A percentile compares a stretch with the other conserved stretches of the same genome.
Evolutionary conservation across 2,888 invertebrate species (phyloP).

Genomic region (Germaria angustata): DNA sequence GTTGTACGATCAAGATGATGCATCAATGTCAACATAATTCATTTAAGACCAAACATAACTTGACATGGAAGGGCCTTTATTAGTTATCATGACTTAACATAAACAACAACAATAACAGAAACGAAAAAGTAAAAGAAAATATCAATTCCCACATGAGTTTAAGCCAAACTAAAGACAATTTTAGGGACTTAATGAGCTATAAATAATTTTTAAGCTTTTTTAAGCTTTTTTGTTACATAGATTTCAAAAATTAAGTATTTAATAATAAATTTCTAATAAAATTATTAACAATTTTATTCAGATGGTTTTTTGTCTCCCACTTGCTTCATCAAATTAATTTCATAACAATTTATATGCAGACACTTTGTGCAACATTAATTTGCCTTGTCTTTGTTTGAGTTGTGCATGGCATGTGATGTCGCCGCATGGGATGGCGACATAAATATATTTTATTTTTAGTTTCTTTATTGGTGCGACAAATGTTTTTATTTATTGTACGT

Average conservation of each 20-base stretch:
- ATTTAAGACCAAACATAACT: slow-evolving; percentile 60
- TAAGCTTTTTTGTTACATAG: neutral
- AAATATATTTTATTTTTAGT: slow-evolving; percentile 16
- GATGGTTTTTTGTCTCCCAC: neutral
- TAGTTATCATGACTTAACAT: slow-evolving; percentile 60
- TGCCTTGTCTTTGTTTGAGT: neutral
- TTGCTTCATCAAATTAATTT: slow-evolving; percentile 20
- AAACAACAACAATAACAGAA: neutral
- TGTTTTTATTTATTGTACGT: slow-evolving; percentile 1
- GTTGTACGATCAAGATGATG: slow-evolving; percentile 59
- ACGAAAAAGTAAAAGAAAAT: neutral
- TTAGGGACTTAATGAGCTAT: slow-evolving; percentile 38
- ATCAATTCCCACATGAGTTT: slow-evolving; percentile 59
- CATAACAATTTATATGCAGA: slow-evolving; percentile 29
- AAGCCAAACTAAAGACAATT: slow-evolving; percentile 37
- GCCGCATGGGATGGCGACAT: slow-evolving; percentile 63
- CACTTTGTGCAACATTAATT: slow-evolving; percentile 35
- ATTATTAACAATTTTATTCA: neutral
- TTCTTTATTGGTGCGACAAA: slow-evolving; percentile 19
- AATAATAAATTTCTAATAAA: slow-evolving; percentile 5
- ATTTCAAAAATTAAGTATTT: neutral
- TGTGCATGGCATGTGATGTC: slow-evolving; percentile 35
- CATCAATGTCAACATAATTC: slow-evolving; percentile 68
- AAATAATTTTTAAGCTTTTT: slow-evolving; percentile 22
- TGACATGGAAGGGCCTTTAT: slow-evolving; percentile 60